Percentiles rank a stretch among this genome's conserved stretches.
phyloP scores from a whole-genome alignment of 2,888 invertebrate genomes.

The Netelia melanura region DNA sequence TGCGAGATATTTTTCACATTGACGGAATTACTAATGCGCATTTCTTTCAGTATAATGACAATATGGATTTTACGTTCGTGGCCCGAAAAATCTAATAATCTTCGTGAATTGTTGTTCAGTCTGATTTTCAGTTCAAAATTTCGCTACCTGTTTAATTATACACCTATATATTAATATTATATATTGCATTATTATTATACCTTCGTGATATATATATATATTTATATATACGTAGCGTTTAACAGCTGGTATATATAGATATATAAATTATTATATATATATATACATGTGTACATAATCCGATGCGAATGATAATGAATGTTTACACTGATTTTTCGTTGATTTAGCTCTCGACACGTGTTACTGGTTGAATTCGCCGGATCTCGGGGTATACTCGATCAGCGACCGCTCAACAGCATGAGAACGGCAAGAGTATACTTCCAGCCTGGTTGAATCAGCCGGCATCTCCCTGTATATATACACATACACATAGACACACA shows the following conservation, averaged over 20 bases:
- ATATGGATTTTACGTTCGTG: constrained; percentile 59
- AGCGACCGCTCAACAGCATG: constrained; percentile 85
- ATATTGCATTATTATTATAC: constrained; percentile 44
- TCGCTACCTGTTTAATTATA: constrained; percentile 40
- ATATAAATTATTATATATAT: constrained; percentile 24
- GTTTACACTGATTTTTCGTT: constrained; percentile 75
- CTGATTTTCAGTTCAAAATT: constrained; percentile 67
- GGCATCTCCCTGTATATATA: constrained; percentile 69
- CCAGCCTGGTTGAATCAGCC: constrained; percentile 83
- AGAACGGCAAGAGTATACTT: constrained; percentile 85
- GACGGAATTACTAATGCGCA: constrained; percentile 74
- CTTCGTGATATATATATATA: constrained; percentile 25
- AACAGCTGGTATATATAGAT: constrained; percentile 18
- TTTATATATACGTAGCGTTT: constrained; percentile 27
- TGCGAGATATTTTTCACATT: constrained; percentile 41
- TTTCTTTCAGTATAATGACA: constrained; percentile 79
- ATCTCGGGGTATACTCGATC: constrained; percentile 84
- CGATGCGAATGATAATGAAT: constrained; percentile 68
- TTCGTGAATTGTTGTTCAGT: constrained; percentile 46
- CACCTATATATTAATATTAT: constrained; percentile 47
- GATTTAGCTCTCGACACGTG: constrained; percentile 79
- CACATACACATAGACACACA: background rate
- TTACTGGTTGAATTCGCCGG: constrained; percentile 81
- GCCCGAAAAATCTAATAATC: constrained; percentile 31
- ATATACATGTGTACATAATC: constrained; percentile 69